These are phyloP conservation scores for Cuculus canorus DNA, from an alignment of 2,797 vertebrate genomes.

Conservation along the genomic window DNA sequence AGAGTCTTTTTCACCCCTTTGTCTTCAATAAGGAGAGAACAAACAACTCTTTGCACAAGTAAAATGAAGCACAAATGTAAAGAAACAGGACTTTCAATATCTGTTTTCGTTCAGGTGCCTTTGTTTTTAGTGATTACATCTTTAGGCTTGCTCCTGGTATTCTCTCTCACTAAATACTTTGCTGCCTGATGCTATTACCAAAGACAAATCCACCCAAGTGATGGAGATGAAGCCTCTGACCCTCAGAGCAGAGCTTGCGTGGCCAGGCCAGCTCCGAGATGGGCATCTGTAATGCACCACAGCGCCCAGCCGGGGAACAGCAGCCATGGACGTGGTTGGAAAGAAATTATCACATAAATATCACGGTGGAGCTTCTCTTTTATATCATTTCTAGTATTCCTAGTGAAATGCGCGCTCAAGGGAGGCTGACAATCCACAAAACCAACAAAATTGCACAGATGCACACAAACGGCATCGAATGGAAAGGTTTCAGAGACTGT, in stretches of 20 bases:
- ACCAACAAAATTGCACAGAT: accelerated
- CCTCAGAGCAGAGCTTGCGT: accelerated
- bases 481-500: accelerated
- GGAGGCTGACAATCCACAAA: neutral
- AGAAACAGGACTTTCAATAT: neutral
- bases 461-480: accelerated
- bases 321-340: accelerated
- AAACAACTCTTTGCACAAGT: neutral
- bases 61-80: neutral
- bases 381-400: neutral
- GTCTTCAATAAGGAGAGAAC: neutral
- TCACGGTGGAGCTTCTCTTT: neutral
- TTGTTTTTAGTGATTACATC: neutral
- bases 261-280: neutral
- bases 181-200: neutral
- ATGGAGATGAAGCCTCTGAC: neutral
- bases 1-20: neutral
- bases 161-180: neutral
- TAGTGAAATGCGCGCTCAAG: accelerated
- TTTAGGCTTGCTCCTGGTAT: neutral
- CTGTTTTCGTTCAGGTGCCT: neutral
- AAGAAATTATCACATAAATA: neutral
- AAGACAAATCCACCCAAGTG: neutral
- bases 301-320: accelerated
- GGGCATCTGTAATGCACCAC: accelerated